Conservation (phyloP, 2,797 vertebrate genomes). For the Chelon auratus region DNA sequence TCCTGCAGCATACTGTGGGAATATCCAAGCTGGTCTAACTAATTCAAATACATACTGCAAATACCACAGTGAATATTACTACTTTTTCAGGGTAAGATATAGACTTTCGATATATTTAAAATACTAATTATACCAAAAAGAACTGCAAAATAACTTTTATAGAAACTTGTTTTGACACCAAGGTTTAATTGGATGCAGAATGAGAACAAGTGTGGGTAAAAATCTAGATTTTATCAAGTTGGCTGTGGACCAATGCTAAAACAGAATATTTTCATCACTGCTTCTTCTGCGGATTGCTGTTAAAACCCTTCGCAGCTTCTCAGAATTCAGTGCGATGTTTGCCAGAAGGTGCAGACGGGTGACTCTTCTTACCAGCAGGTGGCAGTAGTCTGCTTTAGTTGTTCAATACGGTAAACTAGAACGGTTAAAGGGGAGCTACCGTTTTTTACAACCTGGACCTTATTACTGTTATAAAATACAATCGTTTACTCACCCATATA, state of each 20-base stretch:
- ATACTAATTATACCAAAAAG: not conserved
- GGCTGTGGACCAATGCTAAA: not conserved
- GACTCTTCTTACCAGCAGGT: no score
- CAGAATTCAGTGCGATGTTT: not conserved
- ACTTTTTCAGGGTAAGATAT: not conserved
- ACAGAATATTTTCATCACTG: not conserved
- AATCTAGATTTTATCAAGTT: no score
- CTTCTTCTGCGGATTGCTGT: not conserved
- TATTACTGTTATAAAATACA: no score
- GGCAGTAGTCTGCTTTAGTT: no score
- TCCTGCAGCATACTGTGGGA: not conserved
- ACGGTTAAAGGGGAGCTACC: no score
- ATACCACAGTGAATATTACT: not conserved
- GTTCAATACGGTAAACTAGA: no score
- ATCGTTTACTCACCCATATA: no score
- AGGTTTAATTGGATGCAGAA: not conserved
- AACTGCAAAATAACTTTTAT: not conserved
- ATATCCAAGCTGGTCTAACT: not conserved
- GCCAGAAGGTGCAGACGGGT: not conserved
- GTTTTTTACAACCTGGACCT: no score
- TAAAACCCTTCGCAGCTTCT: constrained; percentile 6
- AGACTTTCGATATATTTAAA: not conserved
- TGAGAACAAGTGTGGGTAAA: not conserved
- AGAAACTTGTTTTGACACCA: not conserved
- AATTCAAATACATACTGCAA: not conserved